Conservation (phyloP, 2,888 invertebrate genomes). For the Acheta domesticus region DNA sequence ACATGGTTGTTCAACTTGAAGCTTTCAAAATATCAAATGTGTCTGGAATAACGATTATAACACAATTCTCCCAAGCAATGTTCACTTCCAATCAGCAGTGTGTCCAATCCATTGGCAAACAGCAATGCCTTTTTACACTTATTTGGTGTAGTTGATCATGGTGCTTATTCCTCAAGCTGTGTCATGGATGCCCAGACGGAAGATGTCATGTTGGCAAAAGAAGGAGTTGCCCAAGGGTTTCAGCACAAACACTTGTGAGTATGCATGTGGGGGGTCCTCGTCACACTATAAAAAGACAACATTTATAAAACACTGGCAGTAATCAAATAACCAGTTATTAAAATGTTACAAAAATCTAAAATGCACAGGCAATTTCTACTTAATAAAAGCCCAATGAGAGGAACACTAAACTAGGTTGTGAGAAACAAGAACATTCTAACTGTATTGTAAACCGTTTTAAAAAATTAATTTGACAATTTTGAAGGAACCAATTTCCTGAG, state of each 20-base stretch:
- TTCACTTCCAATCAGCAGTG: not conserved
- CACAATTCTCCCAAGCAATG: conserved; percentile 11
- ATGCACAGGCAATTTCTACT: too few relatives aligned
- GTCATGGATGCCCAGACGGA: conserved; percentile 91
- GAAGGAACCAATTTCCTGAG: too few relatives aligned
- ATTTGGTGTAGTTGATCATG: not conserved
- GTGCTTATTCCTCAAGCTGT: conserved; percentile 51
- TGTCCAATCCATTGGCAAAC: not conserved
- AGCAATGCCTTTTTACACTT: not conserved
- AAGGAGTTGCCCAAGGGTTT: conserved; percentile 81
- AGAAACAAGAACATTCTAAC: too few relatives aligned
- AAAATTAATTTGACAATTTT: too few relatives aligned
- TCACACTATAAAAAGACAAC: conserved; percentile 70
- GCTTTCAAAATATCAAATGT: conserved; percentile 4
- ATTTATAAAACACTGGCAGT: too few relatives aligned
- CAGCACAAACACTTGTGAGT: conserved; percentile 88
- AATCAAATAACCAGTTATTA: too few relatives aligned
- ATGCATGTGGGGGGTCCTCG: conserved; percentile 92
- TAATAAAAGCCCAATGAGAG: too few relatives aligned
- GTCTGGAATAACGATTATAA: not conserved
- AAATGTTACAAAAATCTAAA: too few relatives aligned
- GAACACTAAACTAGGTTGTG: too few relatives aligned
- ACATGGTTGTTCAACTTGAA: conserved; percentile 7
- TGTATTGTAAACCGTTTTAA: too few relatives aligned
- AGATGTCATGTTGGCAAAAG: conserved; percentile 94